These are phyloP conservation scores for Tragelaphus strepsiceros DNA, from an alignment of 2,113 vertebrate genomes.

Conservation along the genomic window DNA sequence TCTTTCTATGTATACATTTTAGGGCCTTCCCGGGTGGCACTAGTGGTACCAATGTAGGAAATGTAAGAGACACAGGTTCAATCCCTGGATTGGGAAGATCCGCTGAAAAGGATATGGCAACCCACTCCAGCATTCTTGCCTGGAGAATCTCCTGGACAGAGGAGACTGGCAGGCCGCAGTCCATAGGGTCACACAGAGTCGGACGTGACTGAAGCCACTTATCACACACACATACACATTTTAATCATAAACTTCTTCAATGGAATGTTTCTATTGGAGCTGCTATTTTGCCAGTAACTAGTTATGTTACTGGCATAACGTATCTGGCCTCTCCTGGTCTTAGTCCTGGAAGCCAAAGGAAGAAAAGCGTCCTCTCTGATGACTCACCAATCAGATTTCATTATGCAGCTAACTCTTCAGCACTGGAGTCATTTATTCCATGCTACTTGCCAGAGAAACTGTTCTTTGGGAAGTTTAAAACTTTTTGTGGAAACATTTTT, in stretches of 20 bases:
- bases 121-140: neutral
- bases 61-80: neutral
- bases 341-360: neutral
- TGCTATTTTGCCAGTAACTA: neutral
- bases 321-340: neutral
- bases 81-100: neutral
- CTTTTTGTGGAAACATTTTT: neutral
- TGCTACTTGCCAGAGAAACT: neutral
- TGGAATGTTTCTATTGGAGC: neutral
- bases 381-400: neutral
- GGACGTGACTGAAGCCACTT: neutral
- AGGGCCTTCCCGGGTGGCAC: neutral
- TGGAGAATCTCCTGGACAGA: neutral
- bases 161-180: neutral
- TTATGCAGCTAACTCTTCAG: neutral
- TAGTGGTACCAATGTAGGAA: neutral
- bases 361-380: neutral
- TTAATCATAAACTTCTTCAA: neutral
- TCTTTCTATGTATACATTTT: neutral
- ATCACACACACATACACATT: neutral
- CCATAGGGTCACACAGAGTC: neutral
- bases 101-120: neutral
- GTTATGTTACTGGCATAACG: neutral
- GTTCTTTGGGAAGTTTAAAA: neutral
- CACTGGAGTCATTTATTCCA: neutral